Conservation (phyloP, 1,140 invertebrate species). For the Pristionchus pacificus region DNA sequence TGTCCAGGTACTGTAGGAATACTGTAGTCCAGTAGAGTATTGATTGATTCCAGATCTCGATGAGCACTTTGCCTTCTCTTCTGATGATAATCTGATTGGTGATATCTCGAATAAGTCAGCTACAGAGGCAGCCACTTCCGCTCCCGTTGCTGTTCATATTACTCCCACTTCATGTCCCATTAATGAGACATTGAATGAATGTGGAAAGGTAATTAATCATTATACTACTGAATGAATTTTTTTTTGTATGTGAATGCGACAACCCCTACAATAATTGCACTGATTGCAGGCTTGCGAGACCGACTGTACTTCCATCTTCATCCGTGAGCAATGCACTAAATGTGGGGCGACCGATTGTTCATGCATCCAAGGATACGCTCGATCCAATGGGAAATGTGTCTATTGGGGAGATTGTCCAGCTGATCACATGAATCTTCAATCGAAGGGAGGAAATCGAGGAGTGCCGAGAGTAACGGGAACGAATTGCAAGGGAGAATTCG, state of each 20-base stretch:
- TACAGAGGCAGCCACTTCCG: background rate
- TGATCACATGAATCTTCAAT: conserved; percentile 21
- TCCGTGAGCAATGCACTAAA: conserved; percentile 45
- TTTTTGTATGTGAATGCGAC: no score
- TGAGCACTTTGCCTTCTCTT: conserved; percentile 25
- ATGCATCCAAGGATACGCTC: conserved; percentile 50
- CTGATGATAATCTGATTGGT: background rate
- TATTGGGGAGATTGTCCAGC: conserved; percentile 57
- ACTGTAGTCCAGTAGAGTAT: conserved; percentile 5
- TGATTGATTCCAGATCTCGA: conserved; percentile 35
- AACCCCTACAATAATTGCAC: background rate
- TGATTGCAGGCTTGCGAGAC: conserved; percentile 42
- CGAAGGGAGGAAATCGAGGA: background rate
- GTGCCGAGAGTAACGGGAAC: conserved; percentile 36
- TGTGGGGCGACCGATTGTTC: conserved; percentile 45
- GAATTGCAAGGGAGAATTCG: conserved; percentile 49
- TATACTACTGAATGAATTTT: background rate
- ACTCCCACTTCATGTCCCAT: conserved; percentile 33
- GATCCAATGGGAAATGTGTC: conserved; percentile 47
- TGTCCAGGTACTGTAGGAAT: conserved; percentile 39
- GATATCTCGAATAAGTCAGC: background rate
- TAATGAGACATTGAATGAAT: conserved; percentile 55
- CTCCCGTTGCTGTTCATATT: background rate
- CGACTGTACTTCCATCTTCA: conserved; percentile 51
- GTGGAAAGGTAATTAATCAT: conserved; percentile 37